These are phyloP conservation scores for Sicus ferrugineus DNA, from an alignment of 2,888 invertebrate genomes.

Conservation along the genomic window DNA sequence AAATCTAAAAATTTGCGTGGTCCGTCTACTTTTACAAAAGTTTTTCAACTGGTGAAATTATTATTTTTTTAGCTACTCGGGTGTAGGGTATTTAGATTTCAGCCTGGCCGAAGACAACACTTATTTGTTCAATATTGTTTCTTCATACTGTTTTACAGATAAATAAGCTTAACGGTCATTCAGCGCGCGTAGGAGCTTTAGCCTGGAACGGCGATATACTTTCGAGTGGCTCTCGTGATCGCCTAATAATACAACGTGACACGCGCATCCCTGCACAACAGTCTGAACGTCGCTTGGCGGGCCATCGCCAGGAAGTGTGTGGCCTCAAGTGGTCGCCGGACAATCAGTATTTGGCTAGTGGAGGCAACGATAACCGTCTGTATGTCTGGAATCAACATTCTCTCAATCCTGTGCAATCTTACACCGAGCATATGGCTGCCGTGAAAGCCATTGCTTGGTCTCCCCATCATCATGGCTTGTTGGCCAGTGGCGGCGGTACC, in stretches of 20 bases:
- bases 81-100: background rate
- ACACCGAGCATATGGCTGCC: constrained; percentile 94
- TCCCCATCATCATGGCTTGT: constrained; percentile 95
- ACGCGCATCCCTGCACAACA: constrained; percentile 84
- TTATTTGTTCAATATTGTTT: constrained; percentile 8
- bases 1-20: background rate
- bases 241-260: constrained; percentile 93
- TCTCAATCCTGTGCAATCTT: constrained; percentile 89
- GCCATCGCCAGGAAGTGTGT: constrained; percentile 96
- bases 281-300: constrained; percentile 82
- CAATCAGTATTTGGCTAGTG: constrained; percentile 95
- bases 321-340: constrained; percentile 99
- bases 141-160: constrained; percentile 68
- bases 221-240: constrained; percentile 93
- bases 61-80: background rate
- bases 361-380: constrained; percentile 85
- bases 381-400: constrained; percentile 80
- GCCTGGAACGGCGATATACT: constrained; percentile 98
- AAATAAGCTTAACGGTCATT: constrained; percentile 89
- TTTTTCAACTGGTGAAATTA: background rate
- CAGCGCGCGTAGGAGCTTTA: constrained; percentile 90
- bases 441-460: constrained; percentile 99
- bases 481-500: constrained; percentile 99
- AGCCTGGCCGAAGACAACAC: background rate
- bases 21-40: background rate